Evolutionary conservation across 2,113 vertebrate species (phyloP).

Genomic region (Elaphurus davidianus): DNA sequence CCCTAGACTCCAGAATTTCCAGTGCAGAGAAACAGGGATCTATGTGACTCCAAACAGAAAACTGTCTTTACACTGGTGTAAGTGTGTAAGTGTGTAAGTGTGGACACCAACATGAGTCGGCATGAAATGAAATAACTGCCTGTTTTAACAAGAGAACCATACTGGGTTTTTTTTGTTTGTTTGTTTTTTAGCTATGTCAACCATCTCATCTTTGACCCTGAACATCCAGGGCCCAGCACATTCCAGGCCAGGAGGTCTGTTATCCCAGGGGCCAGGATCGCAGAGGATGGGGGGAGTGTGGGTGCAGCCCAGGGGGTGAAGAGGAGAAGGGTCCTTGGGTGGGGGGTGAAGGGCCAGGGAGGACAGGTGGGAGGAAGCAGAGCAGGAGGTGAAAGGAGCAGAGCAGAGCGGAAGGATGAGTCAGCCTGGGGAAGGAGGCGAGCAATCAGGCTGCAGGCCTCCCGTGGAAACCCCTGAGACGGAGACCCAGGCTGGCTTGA

Average conservation of each 20-base stretch:
- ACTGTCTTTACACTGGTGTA: neutral
- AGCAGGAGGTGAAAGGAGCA: too few relatives aligned
- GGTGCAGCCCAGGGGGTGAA: neutral
- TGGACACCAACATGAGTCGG: neutral
- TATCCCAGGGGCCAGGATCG: neutral
- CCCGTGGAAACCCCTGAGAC: accelerated
- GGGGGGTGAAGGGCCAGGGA: neutral
- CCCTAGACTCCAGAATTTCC: neutral
- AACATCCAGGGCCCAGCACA: accelerated
- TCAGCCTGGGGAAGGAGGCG: accelerated
- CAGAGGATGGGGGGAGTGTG: accelerated
- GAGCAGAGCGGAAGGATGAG: too few relatives aligned
- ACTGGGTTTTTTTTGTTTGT: too few relatives aligned
- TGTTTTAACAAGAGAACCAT: neutral
- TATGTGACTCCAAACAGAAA: neutral
- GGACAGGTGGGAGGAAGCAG: neutral
- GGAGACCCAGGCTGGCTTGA: too few relatives aligned
- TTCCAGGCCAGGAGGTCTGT: neutral
- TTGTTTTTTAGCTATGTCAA: neutral
- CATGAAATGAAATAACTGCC: neutral
- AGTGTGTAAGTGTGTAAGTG: too few relatives aligned
- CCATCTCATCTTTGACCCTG: too few relatives aligned
- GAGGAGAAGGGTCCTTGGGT: neutral
- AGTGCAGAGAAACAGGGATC: neutral
- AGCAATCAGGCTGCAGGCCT: neutral